phyloP scores from a whole-genome alignment of 2,888 invertebrate genomes.

The Sesia bembeciformis region DNA sequence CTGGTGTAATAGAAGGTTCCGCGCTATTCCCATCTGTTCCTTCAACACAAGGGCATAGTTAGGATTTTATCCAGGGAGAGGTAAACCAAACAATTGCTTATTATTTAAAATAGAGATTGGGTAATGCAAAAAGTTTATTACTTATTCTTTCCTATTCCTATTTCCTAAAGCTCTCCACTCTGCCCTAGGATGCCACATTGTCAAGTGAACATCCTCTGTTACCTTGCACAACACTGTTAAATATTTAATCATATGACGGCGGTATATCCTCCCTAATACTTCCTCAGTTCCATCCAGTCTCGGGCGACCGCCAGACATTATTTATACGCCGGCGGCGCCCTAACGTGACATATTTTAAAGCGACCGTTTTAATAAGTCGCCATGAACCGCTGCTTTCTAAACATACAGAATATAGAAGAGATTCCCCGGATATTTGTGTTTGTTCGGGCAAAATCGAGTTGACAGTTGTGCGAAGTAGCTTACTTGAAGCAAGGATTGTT shows the following conservation, averaged over 20 bases:
- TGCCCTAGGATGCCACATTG: too few species aligned
- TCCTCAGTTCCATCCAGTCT: conserved; percentile 27
- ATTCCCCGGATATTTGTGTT: background rate
- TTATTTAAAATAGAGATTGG: too few species aligned
- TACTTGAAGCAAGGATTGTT: background rate
- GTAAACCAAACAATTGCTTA: too few species aligned
- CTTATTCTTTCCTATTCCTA: too few species aligned
- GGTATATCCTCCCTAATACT: background rate
- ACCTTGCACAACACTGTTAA: background rate
- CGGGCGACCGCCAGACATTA: conserved; percentile 43
- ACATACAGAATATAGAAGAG: conserved; percentile 25
- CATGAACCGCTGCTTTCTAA: conserved; percentile 42
- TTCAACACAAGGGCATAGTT: too few species aligned
- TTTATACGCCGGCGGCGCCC: conserved; percentile 53
- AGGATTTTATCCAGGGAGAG: too few species aligned
- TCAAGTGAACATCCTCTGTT: too few species aligned
- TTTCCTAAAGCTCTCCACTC: too few species aligned
- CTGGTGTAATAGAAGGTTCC: too few species aligned
- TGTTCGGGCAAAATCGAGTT: background rate
- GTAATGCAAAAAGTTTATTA: too few species aligned
- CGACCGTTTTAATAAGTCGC: conserved; percentile 67
- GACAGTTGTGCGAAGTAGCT: background rate
- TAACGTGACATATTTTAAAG: conserved; percentile 69
- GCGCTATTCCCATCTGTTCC: too few species aligned
- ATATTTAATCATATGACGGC: conserved; percentile 8